Base-by-base conservation (phyloP, 2,888 invertebrate species). In the Synergus laeviventris region DNA sequence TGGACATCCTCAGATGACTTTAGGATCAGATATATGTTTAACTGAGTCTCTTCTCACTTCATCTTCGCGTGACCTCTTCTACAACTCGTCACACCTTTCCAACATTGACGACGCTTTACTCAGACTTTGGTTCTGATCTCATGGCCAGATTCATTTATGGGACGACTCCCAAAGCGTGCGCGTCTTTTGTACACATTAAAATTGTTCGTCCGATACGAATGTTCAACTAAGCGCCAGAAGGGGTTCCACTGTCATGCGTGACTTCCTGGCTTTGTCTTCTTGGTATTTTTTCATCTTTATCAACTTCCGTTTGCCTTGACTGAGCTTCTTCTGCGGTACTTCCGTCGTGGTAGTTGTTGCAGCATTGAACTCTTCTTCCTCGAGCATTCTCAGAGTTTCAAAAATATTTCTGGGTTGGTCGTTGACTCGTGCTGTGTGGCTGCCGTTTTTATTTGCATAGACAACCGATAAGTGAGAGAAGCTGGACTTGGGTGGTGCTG, bases 381-480 rank as follows among this genome's bases (percentile, higher is more conserved):
- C 97, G 9, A 96, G 91, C 88, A 95, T 92, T 83, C 94, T 94
- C 82, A 97, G 90, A 75, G 95, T 95, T 89, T 97, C 97, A 81
- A 96, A 94, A 75, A 97, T 97, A 88, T 97, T 97, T 86, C 96
- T 95, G n/a, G 96, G 96, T 83, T 92, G 92, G 5, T 91, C 92
- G 8, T 92, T 91, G 79, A 92, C 92, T 24, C 92, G 90, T 82
- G 94, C 92, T 83, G 93, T 93, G 81, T 92, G 91, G 3, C 94
- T 95, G 9, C 93, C 94, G 85, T 96, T 96, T 89, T 95, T 95
- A 83, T 96, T 96, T 0, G 95, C 96, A 87, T 97, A 97, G 0
- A 97, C 96, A 0, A 97, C 95, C 42, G 96, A 96, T 80, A 94
- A 94, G 84, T 97, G 95, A 0, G 97, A 96, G 89, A 95, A 97